phyloP scores from a whole-genome alignment of 1,140 invertebrate species.

The Calycopis cecrops region DNA sequence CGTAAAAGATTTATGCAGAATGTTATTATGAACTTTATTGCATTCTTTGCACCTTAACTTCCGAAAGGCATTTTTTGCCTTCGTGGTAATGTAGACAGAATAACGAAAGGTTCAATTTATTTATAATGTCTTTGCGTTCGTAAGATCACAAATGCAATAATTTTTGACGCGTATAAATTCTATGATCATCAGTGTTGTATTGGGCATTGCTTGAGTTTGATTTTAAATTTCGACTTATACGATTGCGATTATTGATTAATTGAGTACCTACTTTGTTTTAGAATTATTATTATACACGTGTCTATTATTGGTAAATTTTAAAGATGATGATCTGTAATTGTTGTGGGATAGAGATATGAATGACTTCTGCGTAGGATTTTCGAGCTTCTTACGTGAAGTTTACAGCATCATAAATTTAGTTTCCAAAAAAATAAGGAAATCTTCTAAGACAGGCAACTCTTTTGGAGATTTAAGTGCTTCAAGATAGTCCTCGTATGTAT shows the following conservation, averaged over 20 bases:
- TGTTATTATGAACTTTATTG: constrained; percentile 16
- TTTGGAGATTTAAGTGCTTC: too few species aligned
- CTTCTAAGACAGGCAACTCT: too few species aligned
- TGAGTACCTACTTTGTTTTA: constrained; percentile 8
- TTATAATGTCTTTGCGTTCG: too few species aligned
- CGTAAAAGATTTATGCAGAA: too few species aligned
- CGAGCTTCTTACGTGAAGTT: too few species aligned
- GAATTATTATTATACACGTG: constrained; percentile 9
- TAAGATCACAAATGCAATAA: too few species aligned
- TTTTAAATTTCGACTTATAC: constrained; percentile 1
- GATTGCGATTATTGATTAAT: constrained; percentile 14
- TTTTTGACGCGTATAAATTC: constrained; percentile 9
- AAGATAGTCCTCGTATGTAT: too few species aligned
- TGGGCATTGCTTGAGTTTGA: constrained; percentile 9
- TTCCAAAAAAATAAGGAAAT: constrained; percentile 19
- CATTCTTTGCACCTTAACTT: constrained; percentile 14
- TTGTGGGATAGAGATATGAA: constrained; percentile 12
- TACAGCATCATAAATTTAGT: too few species aligned
- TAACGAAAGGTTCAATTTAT: too few species aligned
- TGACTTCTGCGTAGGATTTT: too few species aligned
- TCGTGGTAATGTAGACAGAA: constrained; percentile 14
- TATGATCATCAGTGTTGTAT: constrained; percentile 9
- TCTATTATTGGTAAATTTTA: constrained; percentile 2
- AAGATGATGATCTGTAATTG: too few species aligned
- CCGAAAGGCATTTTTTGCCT: constrained; percentile 16